Conservation (phyloP, 2,888 invertebrate species). For the Bembecia ichneumoniformis region DNA sequence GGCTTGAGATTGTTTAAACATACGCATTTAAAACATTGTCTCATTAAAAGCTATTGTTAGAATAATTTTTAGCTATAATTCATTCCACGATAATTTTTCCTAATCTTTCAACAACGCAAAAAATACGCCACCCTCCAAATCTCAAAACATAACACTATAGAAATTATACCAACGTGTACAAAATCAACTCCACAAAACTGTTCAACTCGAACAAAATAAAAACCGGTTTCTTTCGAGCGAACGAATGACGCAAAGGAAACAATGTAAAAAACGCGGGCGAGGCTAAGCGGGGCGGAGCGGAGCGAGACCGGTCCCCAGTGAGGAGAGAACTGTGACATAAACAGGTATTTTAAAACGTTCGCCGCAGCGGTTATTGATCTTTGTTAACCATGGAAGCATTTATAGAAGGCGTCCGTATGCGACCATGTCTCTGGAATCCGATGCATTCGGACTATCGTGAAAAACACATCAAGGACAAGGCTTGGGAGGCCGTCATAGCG, state of each 20-base stretch:
- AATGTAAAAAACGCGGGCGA: slow-evolving; percentile 14
- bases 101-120: no score
- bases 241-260: slow-evolving; percentile 3
- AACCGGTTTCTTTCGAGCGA: neutral
- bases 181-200: no score
- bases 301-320: slow-evolving; percentile 21
- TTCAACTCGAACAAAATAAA: neutral
- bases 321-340: no score
- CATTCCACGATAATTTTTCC: no score
- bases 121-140: no score
- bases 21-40: no score
- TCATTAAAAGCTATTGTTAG: no score
- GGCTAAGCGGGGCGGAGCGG: slow-evolving; percentile 27
- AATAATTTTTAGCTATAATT: no score
- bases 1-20: no score
- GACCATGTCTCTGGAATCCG: slow-evolving; percentile 60
- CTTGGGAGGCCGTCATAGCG: slow-evolving; percentile 53
- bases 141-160: no score
- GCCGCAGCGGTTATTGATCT: neutral
- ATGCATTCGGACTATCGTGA: slow-evolving; percentile 53
- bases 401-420: slow-evolving; percentile 48
- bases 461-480: slow-evolving; percentile 44
- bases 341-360: no score
- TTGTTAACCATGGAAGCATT: slow-evolving; percentile 39
- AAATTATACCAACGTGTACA: no score